A percentile compares a stretch with the other conserved stretches of the same genome.
Conservation (phyloP, 2,888 invertebrate species). For the Adelphocoris suturalis region DNA sequence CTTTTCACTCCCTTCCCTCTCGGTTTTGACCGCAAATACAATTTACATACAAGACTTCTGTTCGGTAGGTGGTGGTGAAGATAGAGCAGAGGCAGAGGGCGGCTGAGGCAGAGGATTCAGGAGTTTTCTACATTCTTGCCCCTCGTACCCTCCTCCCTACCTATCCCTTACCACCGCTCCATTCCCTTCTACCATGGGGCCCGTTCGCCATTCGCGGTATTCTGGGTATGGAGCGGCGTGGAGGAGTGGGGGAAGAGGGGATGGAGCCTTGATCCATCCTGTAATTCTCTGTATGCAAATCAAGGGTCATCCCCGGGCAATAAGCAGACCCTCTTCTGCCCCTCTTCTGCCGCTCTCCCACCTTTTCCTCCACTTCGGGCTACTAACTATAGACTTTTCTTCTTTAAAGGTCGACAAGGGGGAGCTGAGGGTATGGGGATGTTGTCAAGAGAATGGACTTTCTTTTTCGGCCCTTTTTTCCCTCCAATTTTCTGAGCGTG, state of each 20-base stretch:
- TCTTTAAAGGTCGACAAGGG: slow-evolving; percentile 17
- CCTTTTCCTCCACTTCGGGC: slow-evolving; percentile 4
- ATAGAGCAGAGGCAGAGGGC: not conserved
- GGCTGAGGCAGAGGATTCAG: slow-evolving; percentile 52
- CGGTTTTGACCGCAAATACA: slow-evolving; percentile 74
- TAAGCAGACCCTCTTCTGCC: slow-evolving; percentile 58
- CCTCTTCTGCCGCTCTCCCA: not conserved
- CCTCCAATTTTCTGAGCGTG: not conserved
- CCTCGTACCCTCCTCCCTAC: not conserved
- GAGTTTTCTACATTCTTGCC: slow-evolving; percentile 70
- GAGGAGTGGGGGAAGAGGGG: not conserved
- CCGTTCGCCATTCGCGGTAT: slow-evolving; percentile 48
- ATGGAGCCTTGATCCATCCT: slow-evolving; percentile 64
- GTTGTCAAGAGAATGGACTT: slow-evolving; percentile 3
- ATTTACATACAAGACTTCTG: slow-evolving; percentile 75
- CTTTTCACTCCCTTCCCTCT: slow-evolving; percentile 35
- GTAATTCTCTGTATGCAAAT: slow-evolving; percentile 70
- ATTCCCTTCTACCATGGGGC: slow-evolving; percentile 16
- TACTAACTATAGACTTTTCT: slow-evolving; percentile 61
- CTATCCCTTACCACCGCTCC: not conserved
- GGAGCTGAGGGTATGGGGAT: not conserved
- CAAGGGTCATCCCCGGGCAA: slow-evolving; percentile 69
- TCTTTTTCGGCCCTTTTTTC: slow-evolving; percentile 11
- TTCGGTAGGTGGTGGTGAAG: slow-evolving; percentile 48
- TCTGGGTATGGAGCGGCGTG: slow-evolving; percentile 54